phyloP scores from a whole-genome alignment of 2,797 vertebrate species.

The Brachyalestes nurse region DNA sequence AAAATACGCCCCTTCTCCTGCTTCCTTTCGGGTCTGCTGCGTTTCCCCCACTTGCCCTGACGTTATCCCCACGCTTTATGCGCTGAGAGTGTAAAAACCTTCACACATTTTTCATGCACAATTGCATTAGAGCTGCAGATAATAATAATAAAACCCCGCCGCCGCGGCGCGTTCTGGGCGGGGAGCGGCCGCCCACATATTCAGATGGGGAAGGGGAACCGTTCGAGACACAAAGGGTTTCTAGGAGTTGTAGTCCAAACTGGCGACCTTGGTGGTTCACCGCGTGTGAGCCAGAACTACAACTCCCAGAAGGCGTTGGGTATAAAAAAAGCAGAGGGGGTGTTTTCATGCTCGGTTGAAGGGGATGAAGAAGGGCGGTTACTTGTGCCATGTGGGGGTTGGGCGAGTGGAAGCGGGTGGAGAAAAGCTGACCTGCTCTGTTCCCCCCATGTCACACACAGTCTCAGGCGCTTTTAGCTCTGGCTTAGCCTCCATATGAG shows the following conservation, averaged over 20 bases:
- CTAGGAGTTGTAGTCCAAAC: slow-evolving; percentile 81
- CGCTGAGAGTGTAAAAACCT: slow-evolving; percentile 32
- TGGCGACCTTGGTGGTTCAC: too few relatives aligned
- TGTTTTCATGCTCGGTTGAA: slow-evolving; percentile 77
- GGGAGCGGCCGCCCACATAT: slow-evolving; percentile 83
- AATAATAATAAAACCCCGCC: slow-evolving; percentile 56
- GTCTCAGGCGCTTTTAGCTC: not conserved
- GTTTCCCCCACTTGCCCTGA: slow-evolving; percentile 51
- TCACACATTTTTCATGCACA: slow-evolving; percentile 70
- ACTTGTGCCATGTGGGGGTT: slow-evolving; percentile 75
- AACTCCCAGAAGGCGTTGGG: slow-evolving; percentile 65
- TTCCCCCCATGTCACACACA: slow-evolving; percentile 1
- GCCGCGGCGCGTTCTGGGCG: slow-evolving; percentile 80
- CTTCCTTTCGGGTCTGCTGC: slow-evolving; percentile 19
- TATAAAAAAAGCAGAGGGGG: slow-evolving; percentile 47
- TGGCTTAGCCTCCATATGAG: not conserved
- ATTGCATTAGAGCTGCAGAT: slow-evolving; percentile 70
- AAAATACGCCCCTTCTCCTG: slow-evolving; percentile 31
- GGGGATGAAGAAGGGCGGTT: slow-evolving; percentile 75
- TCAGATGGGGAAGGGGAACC: slow-evolving; percentile 78
- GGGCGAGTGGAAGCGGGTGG: slow-evolving; percentile 77
- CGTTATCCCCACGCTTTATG: too few relatives aligned
- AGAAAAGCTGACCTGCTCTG: slow-evolving; percentile 55
- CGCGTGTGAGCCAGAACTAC: slow-evolving; percentile 63
- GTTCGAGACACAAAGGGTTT: slow-evolving; percentile 73